Conservation (phyloP, 2,797 vertebrate genomes). For the Gouania willdenowi region DNA sequence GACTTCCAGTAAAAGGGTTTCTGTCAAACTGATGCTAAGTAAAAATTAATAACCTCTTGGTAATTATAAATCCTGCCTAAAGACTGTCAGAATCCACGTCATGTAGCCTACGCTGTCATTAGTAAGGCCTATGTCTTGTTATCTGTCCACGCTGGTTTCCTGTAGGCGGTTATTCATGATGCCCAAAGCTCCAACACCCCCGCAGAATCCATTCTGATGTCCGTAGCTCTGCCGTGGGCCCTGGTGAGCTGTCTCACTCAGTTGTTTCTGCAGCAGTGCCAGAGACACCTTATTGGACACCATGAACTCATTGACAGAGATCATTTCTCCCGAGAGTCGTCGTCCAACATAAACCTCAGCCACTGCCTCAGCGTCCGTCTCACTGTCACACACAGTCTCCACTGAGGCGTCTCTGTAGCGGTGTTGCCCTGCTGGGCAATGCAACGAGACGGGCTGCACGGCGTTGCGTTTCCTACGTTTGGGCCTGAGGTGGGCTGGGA, state of each 20-base stretch:
- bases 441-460: slow-evolving; percentile 64
- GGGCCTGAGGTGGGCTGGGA: slow-evolving; percentile 37
- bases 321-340: slow-evolving; percentile 78
- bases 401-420: slow-evolving; percentile 68
- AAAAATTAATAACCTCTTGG: too few relatives aligned
- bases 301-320: slow-evolving; percentile 78
- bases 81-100: slow-evolving; percentile 1
- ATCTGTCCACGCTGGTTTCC: slow-evolving; percentile 80
- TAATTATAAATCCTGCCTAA: too few relatives aligned
- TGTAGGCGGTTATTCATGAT: slow-evolving; percentile 83
- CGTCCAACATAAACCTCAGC: slow-evolving; percentile 62
- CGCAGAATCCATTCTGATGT: slow-evolving; percentile 77
- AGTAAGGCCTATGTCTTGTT: slow-evolving; percentile 28
- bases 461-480: slow-evolving; percentile 68
- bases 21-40: background rate
- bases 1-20: background rate
- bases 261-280: slow-evolving; percentile 78
- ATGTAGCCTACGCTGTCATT: background rate
- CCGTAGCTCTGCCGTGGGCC: slow-evolving; percentile 71
- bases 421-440: slow-evolving; percentile 40
- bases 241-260: slow-evolving; percentile 79
- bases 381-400: slow-evolving; percentile 78
- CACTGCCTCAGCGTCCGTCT: slow-evolving; percentile 63
- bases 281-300: slow-evolving; percentile 79
- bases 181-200: slow-evolving; percentile 76